Percentiles rank a stretch among this genome's conserved stretches.
Evolutionary conservation across 2,888 invertebrate genomes (phyloP).

Genomic region (Ypsolopha sequella): DNA sequence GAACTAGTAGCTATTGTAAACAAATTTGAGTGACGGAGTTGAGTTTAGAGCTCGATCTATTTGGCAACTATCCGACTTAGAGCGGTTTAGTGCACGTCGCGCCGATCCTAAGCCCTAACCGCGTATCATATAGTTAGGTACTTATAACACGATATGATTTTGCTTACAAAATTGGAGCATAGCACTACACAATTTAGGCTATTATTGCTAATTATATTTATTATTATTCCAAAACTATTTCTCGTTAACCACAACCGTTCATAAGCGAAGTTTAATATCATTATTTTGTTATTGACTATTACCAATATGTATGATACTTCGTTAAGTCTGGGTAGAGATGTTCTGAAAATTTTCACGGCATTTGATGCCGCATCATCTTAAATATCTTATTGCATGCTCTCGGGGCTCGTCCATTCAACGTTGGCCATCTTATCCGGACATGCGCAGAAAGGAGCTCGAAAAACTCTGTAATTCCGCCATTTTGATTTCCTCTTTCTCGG

Average conservation of each 20-base stretch:
- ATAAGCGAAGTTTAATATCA: conserved; percentile 69
- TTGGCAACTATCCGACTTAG: conserved; percentile 30
- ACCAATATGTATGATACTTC: conserved; percentile 51
- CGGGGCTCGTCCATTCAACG: conserved; percentile 29
- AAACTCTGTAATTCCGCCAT: conserved; percentile 37
- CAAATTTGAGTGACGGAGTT: conserved; percentile 6
- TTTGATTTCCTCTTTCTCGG: conserved; percentile 47
- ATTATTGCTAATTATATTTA: conserved; percentile 66
- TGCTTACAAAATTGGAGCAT: conserved; percentile 58
- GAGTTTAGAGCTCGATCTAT: conserved; percentile 4
- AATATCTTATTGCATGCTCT: conserved; percentile 50
- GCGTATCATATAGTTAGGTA: conserved; percentile 20
- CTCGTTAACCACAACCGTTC: conserved; percentile 70
- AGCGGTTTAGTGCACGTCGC: conserved; percentile 15
- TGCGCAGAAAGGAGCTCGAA: conserved; percentile 30
- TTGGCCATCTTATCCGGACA: conserved; percentile 45
- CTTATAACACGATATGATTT: conserved; percentile 50
- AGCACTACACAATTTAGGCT: conserved; percentile 43
- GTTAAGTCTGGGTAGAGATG: conserved; percentile 14
- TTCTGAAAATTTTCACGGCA: conserved; percentile 21
- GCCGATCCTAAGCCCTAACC: conserved; percentile 13
- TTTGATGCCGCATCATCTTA: conserved; percentile 41
- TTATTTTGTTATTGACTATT: conserved; percentile 64
- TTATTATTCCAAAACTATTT: conserved; percentile 64
- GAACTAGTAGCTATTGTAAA: conserved; percentile 18